phyloP scores from a whole-genome alignment of 2,888 invertebrate genomes.

The Aspidapion aeneum region DNA sequence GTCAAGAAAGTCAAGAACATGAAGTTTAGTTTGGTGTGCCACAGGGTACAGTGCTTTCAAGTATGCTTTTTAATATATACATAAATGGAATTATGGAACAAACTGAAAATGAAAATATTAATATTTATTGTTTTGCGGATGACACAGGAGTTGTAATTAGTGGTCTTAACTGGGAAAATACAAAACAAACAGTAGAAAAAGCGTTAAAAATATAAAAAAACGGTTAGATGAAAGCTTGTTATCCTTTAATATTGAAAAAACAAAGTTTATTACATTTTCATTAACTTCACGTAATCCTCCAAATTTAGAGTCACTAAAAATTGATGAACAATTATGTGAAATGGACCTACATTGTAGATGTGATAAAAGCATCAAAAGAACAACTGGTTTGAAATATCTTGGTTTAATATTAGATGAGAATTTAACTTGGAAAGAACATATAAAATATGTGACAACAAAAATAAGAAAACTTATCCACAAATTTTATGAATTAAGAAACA shows the following conservation, averaged over 20 bases:
- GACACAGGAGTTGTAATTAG: neutral
- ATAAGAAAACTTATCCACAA: too few relatives aligned
- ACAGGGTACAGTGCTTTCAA: constrained; percentile 6
- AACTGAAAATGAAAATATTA: too few relatives aligned
- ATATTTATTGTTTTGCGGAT: neutral
- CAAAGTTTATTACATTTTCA: constrained; percentile 8
- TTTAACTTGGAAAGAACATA: too few relatives aligned
- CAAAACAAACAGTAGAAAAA: neutral
- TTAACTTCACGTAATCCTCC: neutral
- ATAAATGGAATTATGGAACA: too few relatives aligned
- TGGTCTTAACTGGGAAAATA: neutral
- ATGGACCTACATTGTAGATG: too few relatives aligned
- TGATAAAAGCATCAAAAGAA: too few relatives aligned
- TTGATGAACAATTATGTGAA: neutral
- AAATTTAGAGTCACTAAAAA: neutral
- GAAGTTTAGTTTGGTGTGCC: neutral
- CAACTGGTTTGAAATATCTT: too few relatives aligned
- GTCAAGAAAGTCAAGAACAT: constrained; percentile 1
- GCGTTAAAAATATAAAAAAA: neutral
- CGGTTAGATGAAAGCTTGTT: constrained; percentile 4
- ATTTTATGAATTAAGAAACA: too few relatives aligned
- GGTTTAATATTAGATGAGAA: too few relatives aligned
- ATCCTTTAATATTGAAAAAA: constrained; percentile 5
- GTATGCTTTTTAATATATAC: neutral
- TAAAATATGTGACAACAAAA: too few relatives aligned